Conservation (phyloP, 64 coral and sea anemone species). For the Pachyseris speciosa region DNA sequence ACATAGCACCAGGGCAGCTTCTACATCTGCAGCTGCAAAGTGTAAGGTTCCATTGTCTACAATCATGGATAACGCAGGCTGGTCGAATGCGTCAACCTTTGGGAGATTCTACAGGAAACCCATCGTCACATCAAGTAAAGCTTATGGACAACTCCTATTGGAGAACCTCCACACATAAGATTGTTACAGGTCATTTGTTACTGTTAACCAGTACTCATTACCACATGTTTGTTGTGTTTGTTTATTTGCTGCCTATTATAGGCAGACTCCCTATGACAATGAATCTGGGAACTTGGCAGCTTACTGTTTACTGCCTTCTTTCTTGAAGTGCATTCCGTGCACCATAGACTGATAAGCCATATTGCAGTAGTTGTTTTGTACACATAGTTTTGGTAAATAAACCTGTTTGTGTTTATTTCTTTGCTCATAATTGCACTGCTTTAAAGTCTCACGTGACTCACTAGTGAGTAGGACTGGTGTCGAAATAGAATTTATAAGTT, state of each 20-base stretch:
- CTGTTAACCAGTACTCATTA: conserved; percentile 29
- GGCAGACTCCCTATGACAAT: no score
- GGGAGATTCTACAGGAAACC: conserved; percentile 59
- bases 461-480: conserved; percentile 59
- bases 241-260: neutral
- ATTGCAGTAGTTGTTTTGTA: no score
- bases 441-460: conserved; percentile 39
- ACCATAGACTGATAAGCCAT: neutral
- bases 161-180: conserved; percentile 64
- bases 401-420: conserved; percentile 3
- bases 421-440: conserved; percentile 25
- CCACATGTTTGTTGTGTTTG: conserved; percentile 43
- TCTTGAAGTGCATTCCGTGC: neutral
- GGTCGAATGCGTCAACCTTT: conserved; percentile 63
- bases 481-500: conserved; percentile 38
- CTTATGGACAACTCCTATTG: conserved; percentile 67
- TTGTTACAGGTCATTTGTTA: conserved; percentile 30
- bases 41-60: conserved; percentile 64
- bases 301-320: neutral
- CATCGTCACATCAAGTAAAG: conserved; percentile 62
- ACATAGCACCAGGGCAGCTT: conserved; percentile 70
- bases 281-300: neutral
- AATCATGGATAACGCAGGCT: conserved; percentile 35
- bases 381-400: neutral
- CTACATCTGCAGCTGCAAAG: conserved; percentile 62